Base-by-base conservation (phyloP, 2,888 invertebrate genomes). In the Drosophila trichaetosa region DNA sequence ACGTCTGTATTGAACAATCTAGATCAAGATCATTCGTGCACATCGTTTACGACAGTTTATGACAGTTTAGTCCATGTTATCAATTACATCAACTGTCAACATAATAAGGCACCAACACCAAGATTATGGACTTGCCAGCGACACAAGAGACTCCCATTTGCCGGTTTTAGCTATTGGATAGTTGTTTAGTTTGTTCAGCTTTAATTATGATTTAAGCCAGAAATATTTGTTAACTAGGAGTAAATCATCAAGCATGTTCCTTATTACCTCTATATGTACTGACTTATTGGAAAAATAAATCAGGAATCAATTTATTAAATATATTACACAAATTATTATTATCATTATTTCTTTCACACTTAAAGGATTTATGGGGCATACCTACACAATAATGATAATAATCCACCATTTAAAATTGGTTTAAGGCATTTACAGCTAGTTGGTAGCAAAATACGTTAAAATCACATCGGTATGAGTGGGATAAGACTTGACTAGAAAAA, bases 1-100 rank as follows among this genome's bases (percentile, higher is more conserved):
- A 89, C 87, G 87, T 87, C 87, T 87, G 89, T 90, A 87, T 90
- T 83, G 82, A 76, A 76, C 90, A 90, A 87, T 89, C 89, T 90
- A 90, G 90, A 87, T 87, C 90, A 77, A 79, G 79, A 70, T 77
- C 78, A 72, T 60, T 69, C 56, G 18, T 27, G 61, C 42, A 62
- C 69, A 82, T 59, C 79, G 75, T 72, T 86, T 79, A 79, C 82
- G 89, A 89, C 87, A 79, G 73, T 68, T 89, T 89, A 89, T 89
- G 89, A 87, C 89, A 79, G 85, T 79, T 81, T 84, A 70, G 82
- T 63, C 71, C 72, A 74, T 60, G 70, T 76, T 87, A 85, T 87
- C 84, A 89, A 84, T 84, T 82, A 84, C 84, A 79, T 70, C 57
- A 74, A 79, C 70, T 82, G 77, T 76, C 80, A 80, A 72, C 80